These are phyloP conservation scores for Oplegnathus fasciatus DNA, from an alignment of 2,113 vertebrate genomes.

Conservation along the genomic window DNA sequence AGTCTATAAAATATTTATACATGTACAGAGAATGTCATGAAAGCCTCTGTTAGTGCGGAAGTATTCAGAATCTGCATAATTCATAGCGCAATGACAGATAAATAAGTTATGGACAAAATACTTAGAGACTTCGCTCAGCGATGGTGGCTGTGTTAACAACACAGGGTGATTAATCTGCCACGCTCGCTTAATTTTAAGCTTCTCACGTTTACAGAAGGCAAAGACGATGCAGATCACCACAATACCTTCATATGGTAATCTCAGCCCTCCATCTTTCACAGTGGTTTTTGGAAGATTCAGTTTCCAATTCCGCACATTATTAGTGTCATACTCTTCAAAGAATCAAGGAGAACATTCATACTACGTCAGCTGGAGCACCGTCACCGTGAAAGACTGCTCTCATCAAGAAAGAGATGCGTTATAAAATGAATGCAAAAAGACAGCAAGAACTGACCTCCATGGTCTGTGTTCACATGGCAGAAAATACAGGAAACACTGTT, in stretches of 20 bases:
- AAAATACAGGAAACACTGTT: conserved; percentile 47
- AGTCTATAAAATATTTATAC: conserved; percentile 66
- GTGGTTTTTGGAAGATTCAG: conserved; percentile 65
- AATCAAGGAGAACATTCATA: conserved; percentile 51
- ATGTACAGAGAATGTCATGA: conserved; percentile 47
- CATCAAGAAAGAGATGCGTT: conserved; percentile 50
- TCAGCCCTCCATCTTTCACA: conserved; percentile 67
- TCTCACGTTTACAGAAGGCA: conserved; percentile 38
- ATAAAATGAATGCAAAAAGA: not conserved
- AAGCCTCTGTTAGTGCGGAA: conserved; percentile 65
- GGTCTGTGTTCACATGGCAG: conserved; percentile 40
- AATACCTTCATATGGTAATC: conserved; percentile 58
- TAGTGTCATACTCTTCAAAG: conserved; percentile 32
- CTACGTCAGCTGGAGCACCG: conserved; percentile 23
- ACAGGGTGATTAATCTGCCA: conserved; percentile 42
- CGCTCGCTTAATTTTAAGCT: conserved; percentile 25
- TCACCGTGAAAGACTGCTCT: conserved; percentile 53
- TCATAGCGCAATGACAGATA: conserved; percentile 57
- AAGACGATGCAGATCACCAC: conserved; percentile 39
- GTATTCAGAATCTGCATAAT: conserved; percentile 64
- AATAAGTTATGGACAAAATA: conserved; percentile 71
- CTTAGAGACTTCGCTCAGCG: conserved; percentile 38
- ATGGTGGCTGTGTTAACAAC: conserved; percentile 38
- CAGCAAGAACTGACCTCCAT: conserved; percentile 13
- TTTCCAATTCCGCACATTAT: conserved; percentile 40